Conservation (phyloP, 2,797 vertebrate genomes). For the Alosa sapidissima region DNA sequence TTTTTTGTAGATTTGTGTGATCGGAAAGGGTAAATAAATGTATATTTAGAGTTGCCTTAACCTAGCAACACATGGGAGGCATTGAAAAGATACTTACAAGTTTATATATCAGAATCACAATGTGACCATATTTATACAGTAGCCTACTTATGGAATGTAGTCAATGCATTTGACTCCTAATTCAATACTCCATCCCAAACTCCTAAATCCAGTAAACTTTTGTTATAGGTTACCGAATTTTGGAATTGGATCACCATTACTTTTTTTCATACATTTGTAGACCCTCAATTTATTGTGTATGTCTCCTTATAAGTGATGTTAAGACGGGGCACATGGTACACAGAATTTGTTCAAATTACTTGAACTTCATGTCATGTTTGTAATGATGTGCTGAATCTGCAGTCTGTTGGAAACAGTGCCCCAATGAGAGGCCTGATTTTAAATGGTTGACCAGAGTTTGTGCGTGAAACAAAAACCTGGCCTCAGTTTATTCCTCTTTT, state of each 20-base stretch:
- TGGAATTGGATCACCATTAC: neutral
- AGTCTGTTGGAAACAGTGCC: neutral
- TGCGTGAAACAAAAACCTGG: neutral
- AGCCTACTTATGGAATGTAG: neutral
- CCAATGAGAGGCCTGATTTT: neutral
- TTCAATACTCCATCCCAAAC: neutral
- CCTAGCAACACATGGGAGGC: constrained; percentile 11
- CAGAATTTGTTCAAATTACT: constrained; percentile 8
- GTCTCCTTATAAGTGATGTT: constrained; percentile 1
- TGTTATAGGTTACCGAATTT: neutral
- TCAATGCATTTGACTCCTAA: constrained; percentile 2
- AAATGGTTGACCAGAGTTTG: constrained; percentile 16
- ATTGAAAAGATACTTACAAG: neutral
- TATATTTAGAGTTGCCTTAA: constrained; percentile 29
- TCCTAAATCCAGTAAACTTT: neutral
- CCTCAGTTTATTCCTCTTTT: constrained; percentile 1
- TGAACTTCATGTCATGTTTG: constrained; percentile 17
- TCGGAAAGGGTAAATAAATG: neutral
- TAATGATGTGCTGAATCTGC: constrained; percentile 9
- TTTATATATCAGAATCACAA: neutral
- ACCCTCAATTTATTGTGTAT: neutral
- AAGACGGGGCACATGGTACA: neutral
- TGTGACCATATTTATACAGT: constrained; percentile 11
- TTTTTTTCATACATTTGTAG: constrained; percentile 1
- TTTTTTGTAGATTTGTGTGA: constrained; percentile 13